Conservation (phyloP, 2,113 vertebrate species). For the Trichomycterus rosablanca region DNA sequence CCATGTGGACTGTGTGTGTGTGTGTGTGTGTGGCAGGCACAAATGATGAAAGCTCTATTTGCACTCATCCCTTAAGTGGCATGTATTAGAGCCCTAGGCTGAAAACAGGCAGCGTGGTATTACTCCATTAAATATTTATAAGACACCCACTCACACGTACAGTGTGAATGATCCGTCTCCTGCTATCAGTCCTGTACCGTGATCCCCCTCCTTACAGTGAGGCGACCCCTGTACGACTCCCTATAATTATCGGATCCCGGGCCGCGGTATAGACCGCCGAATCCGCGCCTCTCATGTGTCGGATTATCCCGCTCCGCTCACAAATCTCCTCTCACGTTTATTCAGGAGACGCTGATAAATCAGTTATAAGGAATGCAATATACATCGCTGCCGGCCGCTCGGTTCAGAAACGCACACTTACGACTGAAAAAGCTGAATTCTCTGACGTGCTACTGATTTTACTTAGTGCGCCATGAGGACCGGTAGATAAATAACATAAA, state of each 20-base stretch:
- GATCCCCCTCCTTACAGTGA: conserved; percentile 21
- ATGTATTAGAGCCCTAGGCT: conserved; percentile 47
- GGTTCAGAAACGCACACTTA: neutral
- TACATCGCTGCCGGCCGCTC: conserved; percentile 5
- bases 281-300: conserved; percentile 19
- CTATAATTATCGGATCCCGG: conserved; percentile 26
- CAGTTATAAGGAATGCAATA: conserved; percentile 16
- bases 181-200: conserved; percentile 36
- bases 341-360: conserved; percentile 18
- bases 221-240: conserved; percentile 35
- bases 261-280: too few species aligned
- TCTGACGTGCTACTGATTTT: too few species aligned
- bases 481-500: too few species aligned
- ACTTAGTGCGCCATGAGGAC: too few species aligned
- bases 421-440: too few species aligned
- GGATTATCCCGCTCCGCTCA: conserved; percentile 11
- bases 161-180: conserved; percentile 40
- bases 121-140: conserved; percentile 49
- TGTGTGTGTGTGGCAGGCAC: conserved; percentile 2
- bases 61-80: conserved; percentile 46
- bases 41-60: conserved; percentile 48
- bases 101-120: conserved; percentile 44
- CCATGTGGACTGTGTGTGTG: too few species aligned
- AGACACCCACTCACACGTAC: conserved; percentile 33
- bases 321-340: neutral